phyloP scores from a whole-genome alignment of 2,797 vertebrate species.

The Nasua narica region DNA sequence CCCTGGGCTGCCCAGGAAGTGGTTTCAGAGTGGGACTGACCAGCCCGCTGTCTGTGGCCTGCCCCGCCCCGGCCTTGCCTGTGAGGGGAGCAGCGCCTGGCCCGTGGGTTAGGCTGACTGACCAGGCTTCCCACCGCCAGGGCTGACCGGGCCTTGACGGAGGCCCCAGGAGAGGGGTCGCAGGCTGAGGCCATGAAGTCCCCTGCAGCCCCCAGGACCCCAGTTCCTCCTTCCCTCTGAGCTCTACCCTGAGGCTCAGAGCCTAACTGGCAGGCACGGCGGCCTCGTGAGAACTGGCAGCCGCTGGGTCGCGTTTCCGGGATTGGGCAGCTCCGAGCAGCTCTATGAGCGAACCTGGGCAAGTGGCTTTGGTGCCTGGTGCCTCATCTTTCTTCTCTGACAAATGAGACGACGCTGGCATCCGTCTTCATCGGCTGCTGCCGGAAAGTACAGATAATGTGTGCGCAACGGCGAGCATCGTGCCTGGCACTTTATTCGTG shows the following conservation, averaged over 20 bases:
- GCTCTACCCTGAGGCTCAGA: not conserved
- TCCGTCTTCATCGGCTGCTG: not conserved
- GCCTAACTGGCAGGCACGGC: not conserved
- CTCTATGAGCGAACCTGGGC: not conserved
- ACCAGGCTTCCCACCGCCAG: not conserved
- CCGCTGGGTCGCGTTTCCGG: not conserved
- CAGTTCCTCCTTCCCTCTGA: not conserved
- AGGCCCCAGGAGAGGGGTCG: not conserved
- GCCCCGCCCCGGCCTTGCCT: constrained; percentile 7
- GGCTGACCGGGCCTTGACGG: not conserved
- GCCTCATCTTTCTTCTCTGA: constrained; percentile 3
- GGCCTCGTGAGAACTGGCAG: not conserved
- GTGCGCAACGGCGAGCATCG: not conserved
- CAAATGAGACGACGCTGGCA: not conserved
- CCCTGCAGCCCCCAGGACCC: not conserved
- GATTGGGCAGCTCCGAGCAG: not conserved
- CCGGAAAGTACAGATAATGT: not conserved
- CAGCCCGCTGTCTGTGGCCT: constrained; percentile 9
- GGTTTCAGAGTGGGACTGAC: constrained; percentile 67
- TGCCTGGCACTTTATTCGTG: not conserved
- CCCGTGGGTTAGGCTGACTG: not conserved
- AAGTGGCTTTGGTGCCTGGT: not conserved
- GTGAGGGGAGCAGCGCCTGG: not conserved
- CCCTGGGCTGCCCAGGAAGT: constrained; percentile 74
- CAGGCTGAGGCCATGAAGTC: not conserved